Evolutionary conservation across 2,113 vertebrate species (phyloP).

Genomic region (Aix galericulata): DNA sequence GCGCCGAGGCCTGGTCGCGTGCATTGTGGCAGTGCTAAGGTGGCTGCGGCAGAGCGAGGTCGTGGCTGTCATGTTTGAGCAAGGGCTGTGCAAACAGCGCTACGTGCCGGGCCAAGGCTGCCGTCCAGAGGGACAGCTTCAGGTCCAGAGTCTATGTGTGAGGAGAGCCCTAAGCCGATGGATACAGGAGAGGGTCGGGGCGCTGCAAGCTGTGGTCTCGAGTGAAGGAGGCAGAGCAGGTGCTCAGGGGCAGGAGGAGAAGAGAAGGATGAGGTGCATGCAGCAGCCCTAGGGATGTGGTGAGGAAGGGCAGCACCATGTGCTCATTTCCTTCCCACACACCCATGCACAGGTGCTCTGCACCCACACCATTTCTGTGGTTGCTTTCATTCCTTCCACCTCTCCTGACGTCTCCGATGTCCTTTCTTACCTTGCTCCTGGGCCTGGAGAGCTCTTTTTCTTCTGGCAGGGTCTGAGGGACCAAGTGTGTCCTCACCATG

Average conservation of each 20-base stretch:
- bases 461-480: accelerated
- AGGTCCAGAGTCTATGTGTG: conserved; percentile 55
- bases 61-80: neutral
- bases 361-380: too few relatives aligned
- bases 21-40: neutral
- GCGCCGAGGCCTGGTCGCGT: neutral
- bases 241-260: neutral
- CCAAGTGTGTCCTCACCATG: accelerated
- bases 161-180: neutral
- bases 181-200: neutral
- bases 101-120: neutral
- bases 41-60: neutral
- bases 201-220: neutral
- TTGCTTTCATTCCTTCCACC: neutral
- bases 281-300: neutral
- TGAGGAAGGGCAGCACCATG: neutral
- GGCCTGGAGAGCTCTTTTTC: neutral
- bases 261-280: neutral
- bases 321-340: accelerated
- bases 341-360: neutral
- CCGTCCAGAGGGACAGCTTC: neutral
- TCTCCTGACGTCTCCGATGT: neutral
- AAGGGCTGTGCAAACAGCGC: conserved; percentile 53
- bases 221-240: neutral
- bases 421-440: neutral